A percentile compares a stretch with the other conserved stretches of the same genome.
phyloP scores from a whole-genome alignment of 1,140 invertebrate genomes.

The Drosophila asahinai region DNA sequence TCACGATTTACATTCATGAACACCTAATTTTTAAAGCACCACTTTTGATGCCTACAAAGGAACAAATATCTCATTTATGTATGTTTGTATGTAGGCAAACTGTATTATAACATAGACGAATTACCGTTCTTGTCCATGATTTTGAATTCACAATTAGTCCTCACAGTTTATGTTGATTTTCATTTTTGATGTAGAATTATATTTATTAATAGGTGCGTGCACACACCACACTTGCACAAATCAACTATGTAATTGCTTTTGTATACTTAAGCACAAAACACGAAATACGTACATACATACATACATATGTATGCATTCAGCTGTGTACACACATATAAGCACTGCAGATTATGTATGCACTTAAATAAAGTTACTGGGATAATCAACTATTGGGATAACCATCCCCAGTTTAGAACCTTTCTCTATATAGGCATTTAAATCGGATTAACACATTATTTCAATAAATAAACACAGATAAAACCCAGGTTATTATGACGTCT shows the following conservation, averaged over 20 bases:
- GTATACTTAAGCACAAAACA: slow-evolving; percentile 8
- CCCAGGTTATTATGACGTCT: slow-evolving; percentile 34
- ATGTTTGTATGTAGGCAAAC: neutral
- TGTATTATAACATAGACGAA: neutral
- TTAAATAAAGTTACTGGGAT: neutral
- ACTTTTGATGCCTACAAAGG: neutral
- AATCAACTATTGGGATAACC: neutral
- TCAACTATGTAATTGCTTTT: slow-evolving; percentile 22
- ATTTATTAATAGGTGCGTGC: neutral
- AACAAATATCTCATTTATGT: neutral
- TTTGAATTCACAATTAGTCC: neutral
- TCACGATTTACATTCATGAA: too few species aligned
- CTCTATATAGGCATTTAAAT: neutral
- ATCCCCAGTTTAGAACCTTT: neutral
- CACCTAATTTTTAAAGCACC: too few species aligned
- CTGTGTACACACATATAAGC: slow-evolving; percentile 24
- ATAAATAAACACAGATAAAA: slow-evolving; percentile 1
- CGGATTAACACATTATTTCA: neutral
- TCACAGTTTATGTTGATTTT: neutral
- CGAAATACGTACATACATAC: slow-evolving; percentile 2
- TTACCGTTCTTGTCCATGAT: slow-evolving; percentile 7
- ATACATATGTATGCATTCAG: slow-evolving; percentile 18
- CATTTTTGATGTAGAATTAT: neutral
- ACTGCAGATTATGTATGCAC: slow-evolving; percentile 3
- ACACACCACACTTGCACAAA: slow-evolving; percentile 13